Evolutionary conservation across 2,888 invertebrate species (phyloP), one percentile per base, ranked within the genome.

Genomic region (Nemurella pictetii): DNA sequence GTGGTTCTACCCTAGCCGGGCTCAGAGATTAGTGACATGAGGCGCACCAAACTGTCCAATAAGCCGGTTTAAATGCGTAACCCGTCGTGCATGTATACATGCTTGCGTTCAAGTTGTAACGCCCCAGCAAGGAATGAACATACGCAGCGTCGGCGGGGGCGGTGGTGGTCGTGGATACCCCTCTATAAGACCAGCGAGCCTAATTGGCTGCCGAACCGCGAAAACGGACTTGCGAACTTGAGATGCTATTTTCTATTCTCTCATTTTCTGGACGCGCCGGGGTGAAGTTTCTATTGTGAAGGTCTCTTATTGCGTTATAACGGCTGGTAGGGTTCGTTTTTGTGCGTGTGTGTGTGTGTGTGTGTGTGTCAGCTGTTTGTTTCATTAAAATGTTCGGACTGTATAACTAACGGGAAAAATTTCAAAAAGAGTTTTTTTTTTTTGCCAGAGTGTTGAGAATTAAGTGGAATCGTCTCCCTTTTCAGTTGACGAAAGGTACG

Each of bases 21-120:
- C 32, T 28, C 20, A 20, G 55, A 82, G 82, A 72, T 72, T 82
- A 82, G 80, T 30, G 82, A 82, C 82, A 82, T 72, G 28, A 30
- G 27, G 55, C 82, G 20, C 55, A 55, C 82, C 73, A 29, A 82
- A 82, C 55, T 55, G 72, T 82, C 82, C 82, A 82, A 82, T 82
- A 82, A 82, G 82, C 55, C 82, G 27, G 82, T 72, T 82, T 81
- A 81, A 81, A 82, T 82, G 82, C 82, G 82, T 72, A 80, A 55
- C 55, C 55, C 55, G 55, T 55, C 55, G 55, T 55, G 55, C 20
- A 20, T 55, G 55, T 55, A 20, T 12, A 1, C n/a, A n/a, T n/a
- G 75, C n/a, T 2, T 25, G 73, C 73, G 25, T 73, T 3, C 73
- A 3, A 20, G 0, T 26, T 75, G 0, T 75, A 25, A 5, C 75